phyloP scores from a whole-genome alignment of 2,888 invertebrate species.

The Tridacna gigas region DNA sequence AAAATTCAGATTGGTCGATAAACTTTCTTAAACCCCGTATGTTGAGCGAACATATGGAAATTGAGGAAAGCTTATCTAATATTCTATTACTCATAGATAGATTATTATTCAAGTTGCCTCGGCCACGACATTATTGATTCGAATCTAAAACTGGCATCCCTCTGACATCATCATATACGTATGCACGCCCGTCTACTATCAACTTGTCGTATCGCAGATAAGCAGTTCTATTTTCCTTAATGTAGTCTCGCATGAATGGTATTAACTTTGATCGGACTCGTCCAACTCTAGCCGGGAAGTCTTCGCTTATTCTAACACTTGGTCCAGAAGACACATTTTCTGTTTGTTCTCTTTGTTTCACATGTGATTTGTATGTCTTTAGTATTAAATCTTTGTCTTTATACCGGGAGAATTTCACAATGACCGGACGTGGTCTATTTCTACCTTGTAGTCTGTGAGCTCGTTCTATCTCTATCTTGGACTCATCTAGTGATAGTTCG shows the following conservation, averaged over 20 bases:
- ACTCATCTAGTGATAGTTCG: background rate
- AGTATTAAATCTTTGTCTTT: conserved; percentile 1
- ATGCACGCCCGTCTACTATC: too few species aligned
- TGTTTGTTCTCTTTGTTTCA: background rate
- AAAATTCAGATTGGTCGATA: background rate
- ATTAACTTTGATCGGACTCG: background rate
- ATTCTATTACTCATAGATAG: too few species aligned
- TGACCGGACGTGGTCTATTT: background rate
- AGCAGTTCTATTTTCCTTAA: background rate
- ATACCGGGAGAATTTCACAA: conserved; percentile 9
- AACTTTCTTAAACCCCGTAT: background rate
- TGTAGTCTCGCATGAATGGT: background rate
- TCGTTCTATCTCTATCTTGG: background rate
- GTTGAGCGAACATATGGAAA: too few species aligned
- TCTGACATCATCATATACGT: too few species aligned
- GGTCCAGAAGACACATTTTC: background rate
- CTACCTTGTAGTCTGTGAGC: background rate
- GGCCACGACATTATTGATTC: too few species aligned
- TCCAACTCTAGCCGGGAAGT: background rate
- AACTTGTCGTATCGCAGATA: too few species aligned
- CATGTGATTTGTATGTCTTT: background rate
- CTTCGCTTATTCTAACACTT: background rate
- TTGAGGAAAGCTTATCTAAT: too few species aligned
- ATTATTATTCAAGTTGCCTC: too few species aligned
- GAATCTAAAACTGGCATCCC: too few species aligned